Percentiles rank a stretch among this genome's conserved stretches.
Evolutionary conservation across 92 coral and sea anemone species (phyloP).

Genomic region (Zoanthus gigantus): DNA sequence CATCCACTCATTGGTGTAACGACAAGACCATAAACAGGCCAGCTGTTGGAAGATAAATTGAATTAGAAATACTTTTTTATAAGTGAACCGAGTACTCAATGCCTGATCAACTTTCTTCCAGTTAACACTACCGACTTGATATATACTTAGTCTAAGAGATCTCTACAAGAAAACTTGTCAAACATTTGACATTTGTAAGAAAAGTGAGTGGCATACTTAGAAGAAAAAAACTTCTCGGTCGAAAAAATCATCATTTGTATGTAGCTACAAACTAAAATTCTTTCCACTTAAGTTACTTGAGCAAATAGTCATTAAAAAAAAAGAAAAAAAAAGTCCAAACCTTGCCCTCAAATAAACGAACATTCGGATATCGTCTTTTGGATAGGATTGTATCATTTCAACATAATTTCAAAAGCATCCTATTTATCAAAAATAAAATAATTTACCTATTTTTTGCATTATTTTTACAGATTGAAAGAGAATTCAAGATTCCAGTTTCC

Average conservation of each 20-base stretch:
- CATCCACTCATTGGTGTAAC: background rate
- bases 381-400: background rate
- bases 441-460: conserved; percentile 16
- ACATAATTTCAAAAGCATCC: conserved; percentile 23
- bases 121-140: background rate
- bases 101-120: background rate
- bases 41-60: background rate
- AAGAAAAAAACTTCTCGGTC: too few relatives aligned
- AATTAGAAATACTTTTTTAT: too few relatives aligned
- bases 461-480: conserved; percentile 1
- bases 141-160: background rate
- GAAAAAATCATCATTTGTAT: too few relatives aligned
- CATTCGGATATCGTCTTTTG: background rate
- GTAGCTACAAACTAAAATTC: too few relatives aligned
- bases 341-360: too few relatives aligned
- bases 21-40: conserved; percentile 7
- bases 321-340: too few relatives aligned
- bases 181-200: too few relatives aligned
- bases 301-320: too few relatives aligned
- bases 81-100: background rate
- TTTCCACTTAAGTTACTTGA: too few relatives aligned
- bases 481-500: background rate
- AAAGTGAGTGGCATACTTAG: too few relatives aligned
- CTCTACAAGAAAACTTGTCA: too few relatives aligned
- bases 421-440: conserved; percentile 48